Conservation (phyloP, 1,140 invertebrate species). For the Alviniconcha marisindica region DNA sequence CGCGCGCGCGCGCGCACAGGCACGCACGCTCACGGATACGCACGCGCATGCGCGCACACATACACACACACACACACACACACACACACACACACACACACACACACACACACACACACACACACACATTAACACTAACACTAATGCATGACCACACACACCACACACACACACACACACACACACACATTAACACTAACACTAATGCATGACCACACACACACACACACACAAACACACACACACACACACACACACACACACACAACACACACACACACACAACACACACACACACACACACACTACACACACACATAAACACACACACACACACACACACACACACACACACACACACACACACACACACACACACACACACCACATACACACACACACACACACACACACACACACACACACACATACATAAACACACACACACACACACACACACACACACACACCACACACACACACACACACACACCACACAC, state of each 20-base stretch:
- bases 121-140: no score
- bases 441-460: conserved; percentile 7
- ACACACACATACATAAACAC: conserved; percentile 1
- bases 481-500: conserved; percentile 1
- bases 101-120: no score
- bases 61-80: neutral
- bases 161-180: no score
- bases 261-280: neutral
- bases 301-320: conserved; percentile 11
- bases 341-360: conserved; percentile 2
- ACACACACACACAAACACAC: neutral
- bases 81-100: no score
- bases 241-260: neutral
- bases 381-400: neutral
- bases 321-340: neutral
- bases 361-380: conserved; percentile 3
- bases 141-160: neutral
- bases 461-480: neutral
- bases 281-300: neutral
- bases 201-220: neutral
- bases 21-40: no score
- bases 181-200: no score
- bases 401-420: neutral
- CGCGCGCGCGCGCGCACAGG: no score
- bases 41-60: no score